Base-by-base conservation (phyloP, 2,888 invertebrate genomes). In the Cryptus armator region DNA sequence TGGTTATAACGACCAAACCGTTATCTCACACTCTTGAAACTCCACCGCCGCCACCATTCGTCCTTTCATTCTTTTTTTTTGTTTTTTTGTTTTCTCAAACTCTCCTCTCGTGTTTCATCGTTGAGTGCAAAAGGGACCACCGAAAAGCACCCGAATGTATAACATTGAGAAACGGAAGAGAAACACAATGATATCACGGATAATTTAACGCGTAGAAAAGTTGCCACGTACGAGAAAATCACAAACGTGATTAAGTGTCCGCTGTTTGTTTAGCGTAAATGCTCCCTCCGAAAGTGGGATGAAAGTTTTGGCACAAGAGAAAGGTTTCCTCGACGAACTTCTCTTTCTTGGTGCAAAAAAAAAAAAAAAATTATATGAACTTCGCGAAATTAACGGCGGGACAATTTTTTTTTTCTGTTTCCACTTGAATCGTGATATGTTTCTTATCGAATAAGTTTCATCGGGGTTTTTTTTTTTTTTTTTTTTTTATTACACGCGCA, bases 21-120 rank as follows among this genome's bases (percentile, higher is more conserved):
- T 84, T 84, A 84, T 84, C 84, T 81, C 56, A 32, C 67, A 53
- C 76, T n/a, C 44, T 37, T 66, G 74, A 81, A 81, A 74, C 59
- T 84, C 72, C 12, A 53, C 56, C 46, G 10, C 51, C n/a, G 16
- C 80, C 64, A 19, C 71, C 44, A 29, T 68, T 70, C 48, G 48
- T 70, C 72, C 64, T 76, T 78, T 46, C 51, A 19, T 64, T 10
- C 53, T 32, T 44, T 67, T 24, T 44, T 59, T 19, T 56, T 77
- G 29, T 77, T 77, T 46, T 43, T 48, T 71, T 48, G n/a, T n/a
- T 81, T 62, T 68, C 59, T 37, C 14, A 43, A 76, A 68, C 37
- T 59, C 64, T 44, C 7, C 51, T 83, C 71, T 79, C 70, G 24
- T 29, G 48, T 19, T 67, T 74, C 62, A 53, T 19, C 3, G 29